Evolutionary conservation across 2,888 invertebrate genomes (phyloP), one percentile per base, ranked within the genome.

Genomic region (Magallana nippona): DNA sequence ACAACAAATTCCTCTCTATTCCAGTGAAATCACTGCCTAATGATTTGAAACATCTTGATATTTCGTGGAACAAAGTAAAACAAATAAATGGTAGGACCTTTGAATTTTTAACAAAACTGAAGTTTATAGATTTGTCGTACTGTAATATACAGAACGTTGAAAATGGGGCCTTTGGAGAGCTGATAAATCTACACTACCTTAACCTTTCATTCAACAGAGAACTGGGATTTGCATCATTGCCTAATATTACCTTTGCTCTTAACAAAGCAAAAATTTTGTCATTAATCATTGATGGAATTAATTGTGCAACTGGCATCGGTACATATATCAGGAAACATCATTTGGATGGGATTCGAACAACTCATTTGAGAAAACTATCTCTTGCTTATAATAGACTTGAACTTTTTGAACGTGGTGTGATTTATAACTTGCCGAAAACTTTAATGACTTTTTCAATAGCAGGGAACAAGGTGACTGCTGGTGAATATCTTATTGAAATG

Each of bases 401-500:
- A 57, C n/a, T 78, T 19, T 44, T 82, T 10, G 78, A 82, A 32
- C n/a, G 27, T 19, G 58, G 57, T 10, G 78, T 78, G 27, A 11
- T 82, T 15, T 15, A 3, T 13, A 44, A 58, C n/a, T 27, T 82
- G 13, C 82, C 82, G 5, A 27, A 82, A 17, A 78, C 78, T 1
- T 78, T 78, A 17, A 44, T 27, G 58, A 5, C 10, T 17, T 44
- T 78, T 17, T 78, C 82, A 15, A 27, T 82, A 10, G 82, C 22
- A 32, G 82, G 58, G 27, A 82, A 82, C 60, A 82, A 78, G 15
- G 55, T 83, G 13, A 83, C 83, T 15, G 22, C 62, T 17, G 79
- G 83, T 15, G 27, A 22, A 13, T 83, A 83, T 15, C 17, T 56
- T 10, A 8, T 83, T 13, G 62, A 55, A 10, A 44, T 32, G n/a